Evolutionary conservation across 2,888 invertebrate species (phyloP).

Genomic region (Hypomecis atomaria): DNA sequence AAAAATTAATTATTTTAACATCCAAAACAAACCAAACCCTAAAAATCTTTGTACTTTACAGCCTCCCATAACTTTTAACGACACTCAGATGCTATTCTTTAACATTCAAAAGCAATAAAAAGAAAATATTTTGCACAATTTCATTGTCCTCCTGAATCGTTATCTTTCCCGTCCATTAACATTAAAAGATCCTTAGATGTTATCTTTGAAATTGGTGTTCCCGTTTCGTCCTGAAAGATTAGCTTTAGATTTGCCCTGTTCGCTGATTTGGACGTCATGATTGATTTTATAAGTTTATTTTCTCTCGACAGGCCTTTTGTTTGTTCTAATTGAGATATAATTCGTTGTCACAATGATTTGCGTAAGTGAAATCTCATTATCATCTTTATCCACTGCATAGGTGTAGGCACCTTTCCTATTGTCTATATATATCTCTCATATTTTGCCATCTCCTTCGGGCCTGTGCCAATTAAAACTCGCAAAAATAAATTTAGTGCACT

Average conservation of each 20-base stretch:
- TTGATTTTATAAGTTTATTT: slow-evolving; percentile 11
- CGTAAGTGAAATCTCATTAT: too few species aligned
- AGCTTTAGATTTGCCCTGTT: slow-evolving; percentile 52
- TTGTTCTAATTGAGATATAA: background rate
- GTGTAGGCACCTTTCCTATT: too few species aligned
- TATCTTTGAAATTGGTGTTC: slow-evolving; percentile 68
- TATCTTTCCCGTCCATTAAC: slow-evolving; percentile 53
- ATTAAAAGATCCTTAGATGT: slow-evolving; percentile 57
- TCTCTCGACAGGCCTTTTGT: background rate
- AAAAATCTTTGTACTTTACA: slow-evolving; percentile 12
- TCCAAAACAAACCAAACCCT: background rate
- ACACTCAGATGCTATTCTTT: slow-evolving; percentile 13
- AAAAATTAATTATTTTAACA: background rate
- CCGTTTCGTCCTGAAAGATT: slow-evolving; percentile 62
- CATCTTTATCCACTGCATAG: too few species aligned
- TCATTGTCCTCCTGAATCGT: slow-evolving; percentile 43
- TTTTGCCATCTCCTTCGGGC: too few species aligned
- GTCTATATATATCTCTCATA: too few species aligned
- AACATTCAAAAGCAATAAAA: slow-evolving; percentile 22
- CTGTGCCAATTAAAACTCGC: too few species aligned
- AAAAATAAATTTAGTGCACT: too few species aligned
- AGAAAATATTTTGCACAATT: slow-evolving; percentile 30
- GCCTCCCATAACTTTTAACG: slow-evolving; percentile 18
- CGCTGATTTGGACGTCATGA: slow-evolving; percentile 4
- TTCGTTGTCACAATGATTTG: background rate